phyloP scores from a whole-genome alignment of 2,888 invertebrate species.

The Arctia plantaginis region DNA sequence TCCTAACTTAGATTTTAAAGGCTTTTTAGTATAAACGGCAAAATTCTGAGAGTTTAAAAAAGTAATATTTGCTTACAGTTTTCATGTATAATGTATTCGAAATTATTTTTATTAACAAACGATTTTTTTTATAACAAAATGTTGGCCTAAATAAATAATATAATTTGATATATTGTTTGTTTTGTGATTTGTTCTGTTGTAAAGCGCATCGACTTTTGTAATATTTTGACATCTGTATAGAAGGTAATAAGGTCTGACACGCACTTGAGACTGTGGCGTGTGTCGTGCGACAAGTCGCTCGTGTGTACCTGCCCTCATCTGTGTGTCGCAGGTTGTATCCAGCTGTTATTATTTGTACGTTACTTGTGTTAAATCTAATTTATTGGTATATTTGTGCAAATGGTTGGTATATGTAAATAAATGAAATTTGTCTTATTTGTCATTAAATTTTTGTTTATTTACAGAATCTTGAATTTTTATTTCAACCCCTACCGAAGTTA shows the following conservation, averaged over 20 bases:
- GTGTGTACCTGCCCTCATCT: slow-evolving; percentile 12
- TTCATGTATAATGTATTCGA: background rate
- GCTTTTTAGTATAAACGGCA: slow-evolving; percentile 3
- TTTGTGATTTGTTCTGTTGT: slow-evolving; percentile 13
- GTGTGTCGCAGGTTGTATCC: slow-evolving; percentile 17
- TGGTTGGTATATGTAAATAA: slow-evolving; percentile 75
- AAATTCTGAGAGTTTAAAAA: background rate
- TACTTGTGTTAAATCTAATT: slow-evolving; percentile 60
- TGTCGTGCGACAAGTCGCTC: slow-evolving; percentile 6
- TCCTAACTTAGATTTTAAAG: slow-evolving; percentile 13
- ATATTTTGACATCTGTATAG: slow-evolving; percentile 19
- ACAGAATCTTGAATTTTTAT: slow-evolving; percentile 52
- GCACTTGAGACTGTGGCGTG: background rate
- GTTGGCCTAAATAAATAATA: background rate
- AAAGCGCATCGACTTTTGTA: slow-evolving; percentile 15
- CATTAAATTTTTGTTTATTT: slow-evolving; percentile 72
- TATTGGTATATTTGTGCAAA: slow-evolving; percentile 71
- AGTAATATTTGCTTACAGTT: background rate
- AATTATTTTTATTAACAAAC: background rate
- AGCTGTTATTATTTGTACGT: slow-evolving; percentile 48
- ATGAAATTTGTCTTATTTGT: slow-evolving; percentile 67
- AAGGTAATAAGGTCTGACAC: slow-evolving; percentile 14
- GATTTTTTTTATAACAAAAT: background rate
- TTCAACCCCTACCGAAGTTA: slow-evolving; percentile 5
- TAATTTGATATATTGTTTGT: background rate